Evolutionary conservation across 1,140 invertebrate species (phyloP).

Genomic region (Daktulosphaira vitifoliae): DNA sequence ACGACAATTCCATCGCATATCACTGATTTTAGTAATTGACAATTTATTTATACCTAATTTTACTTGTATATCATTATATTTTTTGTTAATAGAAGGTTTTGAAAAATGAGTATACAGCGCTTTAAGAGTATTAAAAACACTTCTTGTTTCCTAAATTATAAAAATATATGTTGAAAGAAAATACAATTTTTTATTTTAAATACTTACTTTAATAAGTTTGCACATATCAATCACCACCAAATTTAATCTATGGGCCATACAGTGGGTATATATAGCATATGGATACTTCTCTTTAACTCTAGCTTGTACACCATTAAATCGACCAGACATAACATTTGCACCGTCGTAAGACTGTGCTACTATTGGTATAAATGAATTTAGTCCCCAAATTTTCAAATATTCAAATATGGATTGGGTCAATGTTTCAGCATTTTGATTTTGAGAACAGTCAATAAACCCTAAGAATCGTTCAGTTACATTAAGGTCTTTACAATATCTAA

Average conservation of each 20-base stretch:
- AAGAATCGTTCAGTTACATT: background rate
- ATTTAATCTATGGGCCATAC: background rate
- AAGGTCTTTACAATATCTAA: background rate
- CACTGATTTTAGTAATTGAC: background rate
- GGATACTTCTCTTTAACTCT: constrained; percentile 2
- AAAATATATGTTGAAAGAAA: background rate
- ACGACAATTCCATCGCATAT: background rate
- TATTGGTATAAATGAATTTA: background rate
- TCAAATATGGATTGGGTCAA: background rate
- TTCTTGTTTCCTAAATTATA: background rate
- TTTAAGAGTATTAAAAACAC: background rate
- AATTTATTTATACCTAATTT: background rate
- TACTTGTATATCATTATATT: background rate
- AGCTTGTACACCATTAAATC: background rate
- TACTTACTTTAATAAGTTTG: constrained; percentile 1
- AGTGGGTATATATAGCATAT: background rate
- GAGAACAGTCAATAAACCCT: background rate
- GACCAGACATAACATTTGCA: background rate
- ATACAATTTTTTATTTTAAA: background rate
- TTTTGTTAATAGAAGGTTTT: background rate
- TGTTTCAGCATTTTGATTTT: background rate
- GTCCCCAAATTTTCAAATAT: background rate
- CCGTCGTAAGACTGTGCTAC: background rate
- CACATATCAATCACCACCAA: background rate
- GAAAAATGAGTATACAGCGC: background rate